A percentile compares a stretch with the other conserved stretches of the same genome.
Conservation (phyloP, 2,113 vertebrate species). For the Scomber colias region DNA sequence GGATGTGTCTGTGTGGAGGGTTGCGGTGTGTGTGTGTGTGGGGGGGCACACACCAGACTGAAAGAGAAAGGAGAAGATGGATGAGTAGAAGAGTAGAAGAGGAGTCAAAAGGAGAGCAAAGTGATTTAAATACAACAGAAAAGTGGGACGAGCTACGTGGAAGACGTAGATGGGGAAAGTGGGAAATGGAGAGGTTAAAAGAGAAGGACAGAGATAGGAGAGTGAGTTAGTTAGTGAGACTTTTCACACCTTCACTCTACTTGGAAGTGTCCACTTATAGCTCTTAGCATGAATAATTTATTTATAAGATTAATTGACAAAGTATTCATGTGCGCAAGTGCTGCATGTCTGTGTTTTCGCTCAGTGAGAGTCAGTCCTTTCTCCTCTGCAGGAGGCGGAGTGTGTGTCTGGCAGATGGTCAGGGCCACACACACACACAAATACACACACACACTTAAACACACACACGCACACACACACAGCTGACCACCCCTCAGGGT, state of each 20-base stretch:
- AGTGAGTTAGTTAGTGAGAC: background rate
- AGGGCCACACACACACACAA: conserved; percentile 71
- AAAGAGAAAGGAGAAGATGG: conserved; percentile 37
- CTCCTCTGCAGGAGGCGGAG: conserved; percentile 50
- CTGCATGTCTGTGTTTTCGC: conserved; percentile 43
- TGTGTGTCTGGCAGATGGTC: conserved; percentile 78
- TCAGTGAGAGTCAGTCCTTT: conserved; percentile 59
- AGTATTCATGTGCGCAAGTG: conserved; percentile 36
- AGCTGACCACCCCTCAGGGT: conserved; percentile 66
- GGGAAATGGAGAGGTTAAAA: background rate
- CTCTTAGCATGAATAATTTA: conserved; percentile 42
- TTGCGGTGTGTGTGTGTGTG: background rate
- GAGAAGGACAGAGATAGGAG: background rate
- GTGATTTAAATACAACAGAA: conserved; percentile 13
- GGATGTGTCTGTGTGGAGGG: background rate
- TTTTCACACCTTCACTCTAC: background rate
- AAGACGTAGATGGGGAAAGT: conserved; percentile 2
- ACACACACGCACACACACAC: conserved; percentile 41
- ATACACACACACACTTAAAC: conserved; percentile 45
- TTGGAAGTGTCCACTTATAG: background rate
- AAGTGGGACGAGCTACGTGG: conserved; percentile 16
- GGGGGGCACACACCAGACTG: background rate
- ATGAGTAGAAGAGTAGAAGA: conserved; percentile 25
- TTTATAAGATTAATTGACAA: conserved; percentile 12
- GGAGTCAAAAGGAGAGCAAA: background rate